Base-by-base conservation (phyloP, 35 echinoderm and acorn worm genomes). In the Holothuria glaberrima region DNA sequence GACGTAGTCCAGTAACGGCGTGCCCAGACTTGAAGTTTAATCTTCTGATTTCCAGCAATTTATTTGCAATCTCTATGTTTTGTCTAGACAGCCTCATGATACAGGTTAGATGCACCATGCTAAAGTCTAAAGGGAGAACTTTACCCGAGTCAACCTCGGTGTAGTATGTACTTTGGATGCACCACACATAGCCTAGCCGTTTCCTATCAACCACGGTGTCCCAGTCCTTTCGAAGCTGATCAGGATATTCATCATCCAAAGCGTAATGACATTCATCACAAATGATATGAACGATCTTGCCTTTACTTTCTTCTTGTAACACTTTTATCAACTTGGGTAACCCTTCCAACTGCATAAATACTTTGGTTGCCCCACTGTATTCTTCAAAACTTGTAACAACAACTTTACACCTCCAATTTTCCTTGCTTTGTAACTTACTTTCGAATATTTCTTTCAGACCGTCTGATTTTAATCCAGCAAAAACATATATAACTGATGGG, bases 31-130 rank as follows among this genome's bases (percentile, higher is more conserved):
- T 38, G 22, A 84, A 61, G 9, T 12, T 29, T 32, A 31, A 58
- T 20, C 29, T 34, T 19, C 57, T 31, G 28, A 36, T 21, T 31
- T 31, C 22, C 17, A 82, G 48, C 30, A 82, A 48, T 50, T 54
- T 58, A 25, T 84, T 84, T 31, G 80, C 80, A 12, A 84, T 19
- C 7, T 84, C 25, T 12, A 84, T 38, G 28, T 84, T 84, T 38
- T 84, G 80, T 31, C 57, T 84, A 14, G 80, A 61, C 57, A 84
- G 13, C 20, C 80, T 84, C 80, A 84, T 84, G 4, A 84, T 54
- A 9, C 57, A 33, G 16, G 52, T 61, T 7, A 84, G 80, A 30
- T 84, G 59, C n/a, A 61, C 28, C 54, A 61, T 60, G 34, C 12
- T 12, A 61, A 84, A 84, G 59, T 32, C 61, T 26, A 7, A 35